Evolutionary conservation across 2,113 vertebrate species (phyloP).

Genomic region (Eptatretus burgeri): DNA sequence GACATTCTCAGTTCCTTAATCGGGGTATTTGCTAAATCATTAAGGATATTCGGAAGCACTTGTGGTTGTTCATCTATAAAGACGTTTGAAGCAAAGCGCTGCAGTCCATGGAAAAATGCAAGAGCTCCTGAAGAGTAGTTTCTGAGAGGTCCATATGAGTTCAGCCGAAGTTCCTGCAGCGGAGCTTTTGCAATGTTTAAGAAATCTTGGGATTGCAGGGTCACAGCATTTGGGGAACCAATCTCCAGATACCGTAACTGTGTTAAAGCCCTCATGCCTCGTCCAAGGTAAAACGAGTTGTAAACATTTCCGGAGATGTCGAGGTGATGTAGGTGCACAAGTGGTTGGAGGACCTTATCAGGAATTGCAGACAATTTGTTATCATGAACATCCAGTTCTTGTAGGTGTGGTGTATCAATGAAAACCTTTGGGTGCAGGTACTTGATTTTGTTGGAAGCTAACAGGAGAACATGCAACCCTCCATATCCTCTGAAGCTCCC

Average conservation of each 20-base stretch:
- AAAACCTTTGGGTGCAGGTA: no score
- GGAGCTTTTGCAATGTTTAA: background rate
- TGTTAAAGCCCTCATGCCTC: no score
- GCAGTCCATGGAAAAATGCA: background rate
- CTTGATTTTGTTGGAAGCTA: no score
- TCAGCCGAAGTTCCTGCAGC: background rate
- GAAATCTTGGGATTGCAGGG: background rate
- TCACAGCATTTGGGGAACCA: background rate
- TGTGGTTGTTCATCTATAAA: no score
- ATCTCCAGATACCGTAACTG: background rate
- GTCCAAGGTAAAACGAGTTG: slow-evolving; percentile 5
- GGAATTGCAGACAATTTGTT: no score
- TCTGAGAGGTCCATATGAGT: background rate
- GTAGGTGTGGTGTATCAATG: no score
- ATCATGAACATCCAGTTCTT: no score
- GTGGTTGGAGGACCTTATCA: background rate
- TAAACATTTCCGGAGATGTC: background rate
- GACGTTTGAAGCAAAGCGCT: background rate
- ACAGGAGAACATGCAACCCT: no score
- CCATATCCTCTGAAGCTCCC: no score
- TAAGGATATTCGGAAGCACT: no score
- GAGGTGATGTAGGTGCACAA: background rate
- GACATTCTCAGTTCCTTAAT: no score
- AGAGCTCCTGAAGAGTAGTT: background rate
- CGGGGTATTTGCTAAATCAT: no score